Evolutionary conservation across 2,113 vertebrate genomes (phyloP), one percentile per base, ranked within the genome.

Genomic region (Aegotheles bennettii): DNA sequence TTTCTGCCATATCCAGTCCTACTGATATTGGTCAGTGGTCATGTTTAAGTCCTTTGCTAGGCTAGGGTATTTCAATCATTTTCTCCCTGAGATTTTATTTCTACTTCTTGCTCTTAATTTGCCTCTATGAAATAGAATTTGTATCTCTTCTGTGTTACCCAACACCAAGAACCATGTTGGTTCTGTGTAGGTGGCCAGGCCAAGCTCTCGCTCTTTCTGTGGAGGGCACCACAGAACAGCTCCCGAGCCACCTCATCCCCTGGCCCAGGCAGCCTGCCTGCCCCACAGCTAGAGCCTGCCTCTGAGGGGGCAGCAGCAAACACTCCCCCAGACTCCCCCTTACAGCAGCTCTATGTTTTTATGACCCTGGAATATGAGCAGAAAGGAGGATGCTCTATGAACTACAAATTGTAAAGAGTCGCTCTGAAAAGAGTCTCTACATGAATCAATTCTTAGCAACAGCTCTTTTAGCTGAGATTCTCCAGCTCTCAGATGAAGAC

Each of bases 201-300:
- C 2, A 4, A 68, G 9, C 24, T n/a, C 11, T 59, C 29, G 25
- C 16, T 4, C 1, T 4, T 21, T 16, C 61, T 68, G 51, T 0
- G 0, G 29, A 63, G 23, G 28, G 53, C 38, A 53, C 21, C 38
- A 10, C n/a, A n/a, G n/a, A n/a, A n/a, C 29, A 64, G 16, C 21
- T 42, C 25, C 28, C 8, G 17, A 18, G 33, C 11, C 36, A 47
- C 35, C 0, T 0, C 1, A 0, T 6, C 31, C 16, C 51, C 36
- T 13, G 20, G 25, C 20, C 45, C 15, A 40, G 33, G 69, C 29
- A 68, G 24, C 59, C 36, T 16, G 36, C 1, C 0, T 38, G 23
- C 23, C 67, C 36, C 51, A 8, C 4, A 7, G 35, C 13, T 1
- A 48, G 3, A 57, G 9, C 17, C 51, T 20, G 24, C 26, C 38